Base-by-base conservation (phyloP, 2,888 invertebrate species). In the Parapristionchus giblindavisi region DNA sequence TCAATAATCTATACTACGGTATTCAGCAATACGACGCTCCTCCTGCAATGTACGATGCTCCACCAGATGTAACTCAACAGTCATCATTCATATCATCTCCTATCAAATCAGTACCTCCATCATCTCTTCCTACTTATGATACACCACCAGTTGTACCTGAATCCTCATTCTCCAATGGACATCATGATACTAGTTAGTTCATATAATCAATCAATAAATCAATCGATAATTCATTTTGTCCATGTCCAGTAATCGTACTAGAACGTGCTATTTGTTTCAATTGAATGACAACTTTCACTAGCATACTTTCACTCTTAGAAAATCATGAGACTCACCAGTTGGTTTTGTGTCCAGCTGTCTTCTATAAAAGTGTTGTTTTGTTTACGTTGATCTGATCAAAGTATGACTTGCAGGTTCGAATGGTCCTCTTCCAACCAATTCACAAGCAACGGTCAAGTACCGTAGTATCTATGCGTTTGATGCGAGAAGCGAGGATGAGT, bases 381-480 rank as follows among this genome's bases (percentile, higher is more conserved):
- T 48, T 14, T 48, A 21, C 48, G 21, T 48, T 11, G 48, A 48
- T n/a, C n/a, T n/a, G n/a, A n/a, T n/a, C n/a, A n/a, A n/a, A n/a
- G n/a, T n/a, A n/a, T n/a, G n/a, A n/a, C n/a, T 2, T 11, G 3
- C 73, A 73, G 73, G 73, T 24, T 61, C 61, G 32, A 73, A 73
- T 29, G 73, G 73, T 36, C 73, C 73, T 32, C 73, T 73, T 43
- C 73, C 73, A 17, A 14, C 60, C 17, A 21, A 32, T 1, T 43
- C 73, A 2, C 54, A 52, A 27, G 91, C 93, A 6, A 83, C 85
- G 5, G 87, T 87, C 56, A 92, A 93, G 88, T 96, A 95, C 90
- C 92, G 94, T 75, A 96, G 96, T 27, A 91, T 98, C 63, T 99
- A 94, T 88, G 95, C 95, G 89, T 99, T 99, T 90, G 92, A 92